Conservation (phyloP, 2,797 vertebrate species). For the Hipposideros larvatus region DNA sequence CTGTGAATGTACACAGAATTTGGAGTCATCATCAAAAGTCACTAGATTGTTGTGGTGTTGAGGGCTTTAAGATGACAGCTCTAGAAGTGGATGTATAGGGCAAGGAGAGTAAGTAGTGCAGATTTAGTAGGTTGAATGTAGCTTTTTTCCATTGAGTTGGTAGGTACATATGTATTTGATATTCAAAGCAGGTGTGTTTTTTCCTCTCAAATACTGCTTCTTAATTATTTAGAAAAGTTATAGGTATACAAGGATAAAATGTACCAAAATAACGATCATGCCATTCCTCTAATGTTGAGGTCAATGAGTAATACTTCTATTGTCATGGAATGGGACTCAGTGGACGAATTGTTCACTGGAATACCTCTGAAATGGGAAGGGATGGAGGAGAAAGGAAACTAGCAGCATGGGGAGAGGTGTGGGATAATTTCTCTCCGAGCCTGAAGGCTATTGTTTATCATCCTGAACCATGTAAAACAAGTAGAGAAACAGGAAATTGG, state of each 20-base stretch:
- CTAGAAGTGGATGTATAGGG: not conserved
- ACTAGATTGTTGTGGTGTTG: not conserved
- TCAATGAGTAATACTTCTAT: not conserved
- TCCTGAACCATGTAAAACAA: slow-evolving; percentile 73
- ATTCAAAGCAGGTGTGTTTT: not conserved
- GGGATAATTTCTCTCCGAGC: slow-evolving; percentile 54
- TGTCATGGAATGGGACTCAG: not conserved
- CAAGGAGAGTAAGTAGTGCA: not conserved
- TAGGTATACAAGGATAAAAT: slow-evolving; percentile 29
- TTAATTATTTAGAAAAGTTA: slow-evolving; percentile 59
- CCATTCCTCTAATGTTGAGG: not conserved
- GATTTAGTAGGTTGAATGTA: not conserved
- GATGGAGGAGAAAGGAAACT: slow-evolving; percentile 3
- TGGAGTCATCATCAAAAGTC: slow-evolving; percentile 29
- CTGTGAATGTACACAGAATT: not conserved
- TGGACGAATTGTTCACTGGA: not conserved
- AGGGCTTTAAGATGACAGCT: slow-evolving; percentile 4
- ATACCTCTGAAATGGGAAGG: not conserved
- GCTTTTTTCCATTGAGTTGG: not conserved
- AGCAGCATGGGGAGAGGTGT: slow-evolving; percentile 16
- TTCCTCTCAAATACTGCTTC: not conserved
- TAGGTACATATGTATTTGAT: not conserved
- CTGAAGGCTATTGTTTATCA: slow-evolving; percentile 62
- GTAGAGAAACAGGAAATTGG: slow-evolving; percentile 74
- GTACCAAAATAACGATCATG: not conserved